Conservation (phyloP, 2,888 invertebrate species). For the Nebria salina region DNA sequence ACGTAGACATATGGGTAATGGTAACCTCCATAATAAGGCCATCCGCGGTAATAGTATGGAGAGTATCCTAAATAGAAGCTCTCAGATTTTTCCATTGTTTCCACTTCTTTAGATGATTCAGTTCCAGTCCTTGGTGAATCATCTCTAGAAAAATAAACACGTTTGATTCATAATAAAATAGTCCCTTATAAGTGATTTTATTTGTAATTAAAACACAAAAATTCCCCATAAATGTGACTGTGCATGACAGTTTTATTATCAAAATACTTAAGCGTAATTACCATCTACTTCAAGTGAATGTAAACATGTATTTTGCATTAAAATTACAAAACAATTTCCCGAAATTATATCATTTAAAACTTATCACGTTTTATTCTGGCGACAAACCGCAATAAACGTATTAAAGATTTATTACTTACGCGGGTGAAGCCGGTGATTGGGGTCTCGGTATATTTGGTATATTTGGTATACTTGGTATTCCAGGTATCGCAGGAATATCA, state of each 20-base stretch:
- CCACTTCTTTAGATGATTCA: conserved; percentile 38
- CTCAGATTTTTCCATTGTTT: conserved; percentile 50
- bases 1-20: conserved; percentile 47
- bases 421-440: background rate
- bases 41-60: conserved; percentile 48
- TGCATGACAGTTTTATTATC: background rate
- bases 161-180: background rate
- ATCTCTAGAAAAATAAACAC: background rate
- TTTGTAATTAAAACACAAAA: background rate
- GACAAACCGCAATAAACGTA: no score
- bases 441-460: conserved; percentile 6
- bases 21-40: conserved; percentile 47
- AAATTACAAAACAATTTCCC: background rate
- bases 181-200: background rate
- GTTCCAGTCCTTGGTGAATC: conserved; percentile 5
- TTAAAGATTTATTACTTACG: background rate
- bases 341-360: background rate
- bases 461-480: conserved; percentile 13
- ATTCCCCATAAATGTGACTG: background rate
- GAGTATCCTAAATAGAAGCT: conserved; percentile 47
- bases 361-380: no score
- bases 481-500: conserved; percentile 20
- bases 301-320: background rate
- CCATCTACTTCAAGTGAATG: background rate
- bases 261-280: background rate